phyloP scores from a whole-genome alignment of 2,113 vertebrate genomes.

The Protobothrops flavoviridis region DNA sequence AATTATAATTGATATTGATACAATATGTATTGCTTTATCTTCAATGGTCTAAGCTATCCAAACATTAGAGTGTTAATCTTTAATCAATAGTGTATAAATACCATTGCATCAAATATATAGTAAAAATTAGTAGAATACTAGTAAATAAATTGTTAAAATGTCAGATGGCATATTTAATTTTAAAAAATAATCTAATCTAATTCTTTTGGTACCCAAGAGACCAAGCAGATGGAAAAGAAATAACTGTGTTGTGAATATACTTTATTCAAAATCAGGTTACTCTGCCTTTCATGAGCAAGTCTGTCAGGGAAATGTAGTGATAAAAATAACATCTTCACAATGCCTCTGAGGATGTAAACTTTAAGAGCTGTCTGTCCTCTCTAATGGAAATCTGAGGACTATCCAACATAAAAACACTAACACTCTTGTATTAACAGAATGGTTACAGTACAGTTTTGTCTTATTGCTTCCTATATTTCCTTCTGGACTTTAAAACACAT shows the following conservation, averaged over 20 bases:
- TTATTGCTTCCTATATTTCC: not conserved
- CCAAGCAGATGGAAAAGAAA: not conserved
- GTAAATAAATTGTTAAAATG: not conserved
- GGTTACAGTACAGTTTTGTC: not conserved
- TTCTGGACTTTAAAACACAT: too few relatives aligned
- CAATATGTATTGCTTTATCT: not conserved
- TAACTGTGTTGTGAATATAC: not conserved
- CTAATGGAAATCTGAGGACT: not conserved
- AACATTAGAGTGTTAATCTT: not conserved
- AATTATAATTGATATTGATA: not conserved
- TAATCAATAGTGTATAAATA: not conserved
- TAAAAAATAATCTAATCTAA: not conserved
- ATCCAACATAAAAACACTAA: not conserved
- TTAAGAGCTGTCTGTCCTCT: not conserved
- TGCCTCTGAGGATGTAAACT: not conserved
- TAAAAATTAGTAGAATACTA: not conserved
- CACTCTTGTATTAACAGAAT: not conserved
- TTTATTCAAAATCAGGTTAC: not conserved
- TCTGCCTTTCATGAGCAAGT: not conserved
- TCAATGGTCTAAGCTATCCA: not conserved
- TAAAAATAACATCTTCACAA: not conserved
- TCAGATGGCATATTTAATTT: not conserved
- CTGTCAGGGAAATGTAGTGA: not conserved
- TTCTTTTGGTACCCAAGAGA: not conserved
- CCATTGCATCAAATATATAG: not conserved